Evolutionary conservation across 2,888 invertebrate species (phyloP).

Genomic region (Autographa pulchrina): DNA sequence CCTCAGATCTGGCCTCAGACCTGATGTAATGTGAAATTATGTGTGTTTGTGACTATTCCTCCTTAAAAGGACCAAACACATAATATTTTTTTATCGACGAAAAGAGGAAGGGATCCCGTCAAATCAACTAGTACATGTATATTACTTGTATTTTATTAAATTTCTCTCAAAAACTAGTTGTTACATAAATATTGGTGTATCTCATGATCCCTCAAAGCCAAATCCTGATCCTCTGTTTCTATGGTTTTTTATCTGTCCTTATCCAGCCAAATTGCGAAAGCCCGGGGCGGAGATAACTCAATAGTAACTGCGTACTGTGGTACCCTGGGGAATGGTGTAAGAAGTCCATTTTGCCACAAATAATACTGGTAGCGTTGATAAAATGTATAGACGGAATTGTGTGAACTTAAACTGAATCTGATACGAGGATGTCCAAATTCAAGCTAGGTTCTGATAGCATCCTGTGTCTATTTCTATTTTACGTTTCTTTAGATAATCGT

Average conservation of each 20-base stretch:
- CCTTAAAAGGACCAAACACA: no score
- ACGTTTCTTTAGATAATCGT: no score
- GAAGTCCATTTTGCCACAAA: constrained; percentile 1
- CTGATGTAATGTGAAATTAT: no score
- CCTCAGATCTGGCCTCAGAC: no score
- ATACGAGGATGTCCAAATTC: neutral
- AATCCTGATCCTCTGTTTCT: neutral
- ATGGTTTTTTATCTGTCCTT: constrained; percentile 1
- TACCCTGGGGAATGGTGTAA: neutral
- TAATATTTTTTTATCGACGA: no score
- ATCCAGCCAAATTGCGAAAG: constrained; percentile 1
- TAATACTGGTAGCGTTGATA: neutral
- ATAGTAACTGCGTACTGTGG: neutral
- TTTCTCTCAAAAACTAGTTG: no score
- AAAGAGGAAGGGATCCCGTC: no score
- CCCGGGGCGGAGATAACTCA: constrained; percentile 2
- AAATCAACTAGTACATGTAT: no score
- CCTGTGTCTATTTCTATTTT: no score
- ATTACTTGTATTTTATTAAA: no score
- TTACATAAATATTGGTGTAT: neutral
- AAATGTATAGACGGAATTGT: neutral
- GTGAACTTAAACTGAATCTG: neutral
- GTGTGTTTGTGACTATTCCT: no score
- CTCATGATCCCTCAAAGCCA: neutral
- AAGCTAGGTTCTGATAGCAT: no score